phyloP scores from a whole-genome alignment of 2,888 invertebrate species.

The Caenorhabditis sinica region DNA sequence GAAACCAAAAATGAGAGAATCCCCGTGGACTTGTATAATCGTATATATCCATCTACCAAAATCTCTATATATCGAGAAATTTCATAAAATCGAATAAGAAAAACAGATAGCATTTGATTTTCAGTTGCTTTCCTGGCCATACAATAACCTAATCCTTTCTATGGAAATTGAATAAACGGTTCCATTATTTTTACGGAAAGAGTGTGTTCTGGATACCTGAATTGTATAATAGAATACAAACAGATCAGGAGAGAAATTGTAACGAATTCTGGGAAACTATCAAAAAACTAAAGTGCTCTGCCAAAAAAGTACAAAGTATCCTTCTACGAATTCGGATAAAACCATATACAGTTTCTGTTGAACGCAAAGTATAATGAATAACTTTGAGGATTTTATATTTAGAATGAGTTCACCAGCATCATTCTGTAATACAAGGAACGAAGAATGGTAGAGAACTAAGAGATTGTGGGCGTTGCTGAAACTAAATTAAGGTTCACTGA shows the following conservation, averaged over 20 bases:
- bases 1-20: constrained; percentile 20
- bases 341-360: no score
- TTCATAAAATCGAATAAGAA: background rate
- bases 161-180: constrained; percentile 28
- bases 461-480: no score
- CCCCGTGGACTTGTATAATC: constrained; percentile 30
- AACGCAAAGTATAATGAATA: no score
- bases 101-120: constrained; percentile 5
- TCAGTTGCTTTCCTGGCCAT: constrained; percentile 30
- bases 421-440: no score
- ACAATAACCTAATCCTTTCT: constrained; percentile 12
- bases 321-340: no score
- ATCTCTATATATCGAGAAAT: background rate
- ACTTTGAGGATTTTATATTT: no score
- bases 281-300: no score
- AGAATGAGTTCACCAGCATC: no score
- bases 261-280: no score
- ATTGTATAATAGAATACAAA: constrained; percentile 2
- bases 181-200: background rate
- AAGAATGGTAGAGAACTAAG: no score
- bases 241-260: background rate
- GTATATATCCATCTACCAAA: constrained; percentile 9
- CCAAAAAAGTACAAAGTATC: no score
- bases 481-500: no score
- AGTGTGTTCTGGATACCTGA: background rate